Percentiles rank a stretch among this genome's conserved stretches.
These are phyloP conservation scores for Pangasius larnaudii DNA, from an alignment of 2,797 vertebrate species.

Conservation along the genomic window DNA sequence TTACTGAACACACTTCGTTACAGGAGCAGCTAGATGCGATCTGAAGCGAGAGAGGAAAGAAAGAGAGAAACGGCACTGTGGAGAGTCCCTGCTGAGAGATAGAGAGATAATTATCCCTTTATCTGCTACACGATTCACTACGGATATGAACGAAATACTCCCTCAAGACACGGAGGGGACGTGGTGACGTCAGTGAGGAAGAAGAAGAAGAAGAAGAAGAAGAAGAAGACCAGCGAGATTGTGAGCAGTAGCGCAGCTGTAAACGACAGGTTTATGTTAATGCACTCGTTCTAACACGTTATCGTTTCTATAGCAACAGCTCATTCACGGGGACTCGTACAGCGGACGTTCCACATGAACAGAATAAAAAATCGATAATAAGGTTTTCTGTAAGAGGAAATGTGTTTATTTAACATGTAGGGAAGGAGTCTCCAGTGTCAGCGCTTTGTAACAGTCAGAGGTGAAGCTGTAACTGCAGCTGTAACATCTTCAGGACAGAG, in stretches of 20 bases:
- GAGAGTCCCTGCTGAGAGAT: not conserved
- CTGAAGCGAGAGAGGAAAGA: not conserved
- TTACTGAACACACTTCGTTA: not conserved
- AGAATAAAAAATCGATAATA: not conserved
- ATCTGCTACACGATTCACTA: not conserved
- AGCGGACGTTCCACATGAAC: not conserved
- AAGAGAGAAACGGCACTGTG: not conserved
- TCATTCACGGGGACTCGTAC: not conserved
- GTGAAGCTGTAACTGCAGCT: too few relatives aligned
- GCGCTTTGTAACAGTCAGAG: too few relatives aligned
- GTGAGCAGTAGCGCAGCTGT: too few relatives aligned
- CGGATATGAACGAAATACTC: not conserved
- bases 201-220: not conserved
- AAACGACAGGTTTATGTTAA: too few relatives aligned
- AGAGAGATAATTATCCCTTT: not conserved
- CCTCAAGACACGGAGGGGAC: not conserved
- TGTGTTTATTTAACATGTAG: too few relatives aligned
- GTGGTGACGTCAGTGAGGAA: not conserved
- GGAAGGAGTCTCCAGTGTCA: not conserved
- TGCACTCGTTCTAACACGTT: not conserved
- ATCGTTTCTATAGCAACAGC: not conserved
- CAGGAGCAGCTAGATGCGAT: not conserved
- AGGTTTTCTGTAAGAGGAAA: not conserved
- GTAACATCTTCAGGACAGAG: too few relatives aligned
- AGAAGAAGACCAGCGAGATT: not conserved